phyloP scores from a whole-genome alignment of 2,888 invertebrate genomes.

The Ptychoptera albimana region DNA sequence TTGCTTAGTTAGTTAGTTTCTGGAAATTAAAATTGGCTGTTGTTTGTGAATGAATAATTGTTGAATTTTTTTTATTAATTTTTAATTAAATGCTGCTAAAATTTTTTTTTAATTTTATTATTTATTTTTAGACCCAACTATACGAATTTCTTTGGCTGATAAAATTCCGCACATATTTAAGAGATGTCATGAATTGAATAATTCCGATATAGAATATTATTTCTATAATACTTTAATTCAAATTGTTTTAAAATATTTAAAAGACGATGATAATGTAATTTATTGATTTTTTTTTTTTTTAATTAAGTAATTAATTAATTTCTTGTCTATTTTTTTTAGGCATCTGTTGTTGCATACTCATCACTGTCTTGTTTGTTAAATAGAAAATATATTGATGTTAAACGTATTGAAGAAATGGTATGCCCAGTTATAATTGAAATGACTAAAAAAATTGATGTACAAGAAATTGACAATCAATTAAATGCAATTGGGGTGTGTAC shows the following conservation, averaged over 20 bases:
- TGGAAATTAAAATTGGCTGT: too few species aligned
- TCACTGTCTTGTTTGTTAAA: neutral
- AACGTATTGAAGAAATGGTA: neutral
- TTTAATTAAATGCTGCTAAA: neutral
- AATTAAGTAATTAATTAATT: neutral
- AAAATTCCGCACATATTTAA: neutral
- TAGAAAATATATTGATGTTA: neutral
- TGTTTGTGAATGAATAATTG: too few species aligned
- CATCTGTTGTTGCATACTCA: neutral
- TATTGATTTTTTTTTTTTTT: neutral
- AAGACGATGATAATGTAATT: neutral
- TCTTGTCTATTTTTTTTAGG: neutral
- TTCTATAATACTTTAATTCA: slow-evolving; percentile 5
- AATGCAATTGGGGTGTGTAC: neutral
- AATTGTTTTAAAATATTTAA: neutral
- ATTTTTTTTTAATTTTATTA: neutral
- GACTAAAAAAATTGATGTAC: neutral
- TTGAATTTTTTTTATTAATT: neutral
- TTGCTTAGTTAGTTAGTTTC: too few species aligned
- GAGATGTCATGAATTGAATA: slow-evolving; percentile 3
- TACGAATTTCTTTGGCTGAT: neutral
- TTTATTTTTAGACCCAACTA: neutral
- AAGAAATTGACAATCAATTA: neutral
- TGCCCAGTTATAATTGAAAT: neutral
- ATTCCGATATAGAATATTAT: slow-evolving; percentile 4